A percentile compares a stretch with the other conserved stretches of the same genome.
Conservation (phyloP, 2,797 vertebrate genomes). For the Enteromius viviparus region DNA sequence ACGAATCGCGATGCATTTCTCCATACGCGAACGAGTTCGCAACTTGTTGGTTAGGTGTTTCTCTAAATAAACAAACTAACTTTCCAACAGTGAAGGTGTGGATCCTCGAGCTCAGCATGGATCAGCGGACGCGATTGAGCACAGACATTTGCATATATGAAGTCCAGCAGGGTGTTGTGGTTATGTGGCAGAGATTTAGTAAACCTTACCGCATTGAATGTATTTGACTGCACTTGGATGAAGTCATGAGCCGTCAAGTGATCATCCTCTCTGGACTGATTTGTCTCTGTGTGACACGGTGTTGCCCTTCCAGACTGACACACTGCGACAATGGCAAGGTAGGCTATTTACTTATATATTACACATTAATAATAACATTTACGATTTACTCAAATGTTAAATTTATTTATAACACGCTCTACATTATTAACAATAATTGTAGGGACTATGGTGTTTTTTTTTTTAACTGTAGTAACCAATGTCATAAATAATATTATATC, state of each 20-base stretch:
- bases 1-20: not conserved
- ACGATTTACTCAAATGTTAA: not conserved
- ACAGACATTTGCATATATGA: not conserved
- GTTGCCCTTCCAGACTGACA: conserved; percentile 17
- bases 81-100: not conserved
- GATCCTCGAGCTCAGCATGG: conserved; percentile 13
- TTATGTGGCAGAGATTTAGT: conserved; percentile 11
- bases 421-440: not conserved
- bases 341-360: not conserved
- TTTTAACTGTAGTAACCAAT: not conserved
- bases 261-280: conserved; percentile 62
- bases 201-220: conserved; percentile 19
- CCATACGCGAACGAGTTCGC: not conserved
- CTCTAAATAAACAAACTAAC: not conserved
- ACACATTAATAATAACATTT: not conserved
- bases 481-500: not conserved
- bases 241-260: conserved; percentile 44
- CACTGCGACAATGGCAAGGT: conserved; percentile 78
- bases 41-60: not conserved
- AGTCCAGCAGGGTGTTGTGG: not conserved
- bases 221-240: not conserved
- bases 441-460: not conserved
- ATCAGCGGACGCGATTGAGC: not conserved
- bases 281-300: conserved; percentile 60
- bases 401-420: not conserved